Evolutionary conservation across 2,888 invertebrate species (phyloP), one percentile per base, ranked within the genome.

Genomic region (Crematogaster levior): DNA sequence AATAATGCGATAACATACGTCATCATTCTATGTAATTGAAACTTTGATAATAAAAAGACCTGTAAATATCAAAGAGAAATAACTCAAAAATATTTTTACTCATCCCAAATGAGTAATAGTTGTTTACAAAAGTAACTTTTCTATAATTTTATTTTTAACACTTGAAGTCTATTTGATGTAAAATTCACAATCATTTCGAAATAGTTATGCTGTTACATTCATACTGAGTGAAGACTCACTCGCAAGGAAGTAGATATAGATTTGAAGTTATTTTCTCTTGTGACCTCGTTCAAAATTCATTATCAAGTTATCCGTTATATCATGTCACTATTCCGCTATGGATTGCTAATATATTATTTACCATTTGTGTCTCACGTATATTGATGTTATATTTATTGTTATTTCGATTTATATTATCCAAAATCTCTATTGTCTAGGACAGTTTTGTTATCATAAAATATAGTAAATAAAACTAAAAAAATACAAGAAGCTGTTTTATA

Each of bases 311-410:
- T 34, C 9, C 21, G 18, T 12, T 34, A 18, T 61, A 34, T 21
- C 30, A 6, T 34, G 5, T 46, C 18, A 46, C 1, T 46, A 5
- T 24, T 40, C 21, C 30, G 73, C 48, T 40, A 24, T 24, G 34
- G n/a, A 74, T 74, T 43, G 10, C n/a, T 48, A 60, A 48, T 74
- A 74, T 60, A 60, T 73, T 73, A 74, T 60, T 74, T 48, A 61
- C 4, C 24, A 18, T 48, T 24, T 37, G 34, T 15, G 40, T 10
- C 12, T 6, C 12, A 6, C 12, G 4, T 40, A 5, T 37, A 37
- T 56, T 56, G 27, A n/a, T 43, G 15, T 9, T 58, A 56, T 27
- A 58, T 73, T 46, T 60, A 74, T 61, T 43, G 21, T 34, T 24
- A 34, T 60, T 73, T 60, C 5, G 24, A 37, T 63, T 46, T 46